Percentiles rank a stretch among this genome's conserved stretches.
Evolutionary conservation across 2,113 vertebrate species (phyloP).

Genomic region (Pogona vitticeps): DNA sequence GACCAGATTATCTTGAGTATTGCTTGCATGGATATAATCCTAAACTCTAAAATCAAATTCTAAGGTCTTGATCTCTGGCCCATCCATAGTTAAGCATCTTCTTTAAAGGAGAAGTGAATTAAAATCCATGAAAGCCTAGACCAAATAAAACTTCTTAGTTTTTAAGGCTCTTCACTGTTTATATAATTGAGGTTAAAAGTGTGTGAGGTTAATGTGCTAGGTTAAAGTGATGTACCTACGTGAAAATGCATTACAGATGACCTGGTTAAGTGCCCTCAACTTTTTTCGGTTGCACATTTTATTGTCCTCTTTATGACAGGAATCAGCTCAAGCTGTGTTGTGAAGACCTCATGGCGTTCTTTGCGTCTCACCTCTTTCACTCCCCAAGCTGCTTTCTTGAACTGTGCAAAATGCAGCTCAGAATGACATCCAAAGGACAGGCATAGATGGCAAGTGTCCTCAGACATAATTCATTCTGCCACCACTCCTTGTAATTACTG

Average conservation of each 20-base stretch:
- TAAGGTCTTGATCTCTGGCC: too few species aligned
- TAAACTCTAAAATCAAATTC: too few species aligned
- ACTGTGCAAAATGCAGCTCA: not conserved
- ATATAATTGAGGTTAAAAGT: too few species aligned
- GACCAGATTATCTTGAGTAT: not conserved
- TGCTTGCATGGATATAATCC: too few species aligned
- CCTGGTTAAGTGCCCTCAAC: not conserved
- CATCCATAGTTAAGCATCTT: too few species aligned
- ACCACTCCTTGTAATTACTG: constrained; percentile 70
- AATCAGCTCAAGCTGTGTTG: not conserved
- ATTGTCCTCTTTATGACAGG: not conserved
- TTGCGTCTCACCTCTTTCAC: constrained; percentile 9
- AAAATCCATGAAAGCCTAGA: too few species aligned
- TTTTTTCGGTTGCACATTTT: not conserved
- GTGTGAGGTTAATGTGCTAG: not conserved
- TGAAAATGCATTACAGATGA: not conserved
- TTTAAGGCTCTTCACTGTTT: too few species aligned
- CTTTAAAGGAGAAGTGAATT: not conserved
- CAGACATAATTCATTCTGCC: constrained; percentile 53
- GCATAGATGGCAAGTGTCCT: constrained; percentile 40
- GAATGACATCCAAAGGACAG: not conserved
- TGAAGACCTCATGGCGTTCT: not conserved
- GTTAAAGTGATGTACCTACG: not conserved
- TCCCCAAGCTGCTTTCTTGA: not conserved
- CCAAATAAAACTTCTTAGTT: too few species aligned